phyloP scores from a whole-genome alignment of 2,113 vertebrate genomes.

The Pseudonaja textilis region DNA sequence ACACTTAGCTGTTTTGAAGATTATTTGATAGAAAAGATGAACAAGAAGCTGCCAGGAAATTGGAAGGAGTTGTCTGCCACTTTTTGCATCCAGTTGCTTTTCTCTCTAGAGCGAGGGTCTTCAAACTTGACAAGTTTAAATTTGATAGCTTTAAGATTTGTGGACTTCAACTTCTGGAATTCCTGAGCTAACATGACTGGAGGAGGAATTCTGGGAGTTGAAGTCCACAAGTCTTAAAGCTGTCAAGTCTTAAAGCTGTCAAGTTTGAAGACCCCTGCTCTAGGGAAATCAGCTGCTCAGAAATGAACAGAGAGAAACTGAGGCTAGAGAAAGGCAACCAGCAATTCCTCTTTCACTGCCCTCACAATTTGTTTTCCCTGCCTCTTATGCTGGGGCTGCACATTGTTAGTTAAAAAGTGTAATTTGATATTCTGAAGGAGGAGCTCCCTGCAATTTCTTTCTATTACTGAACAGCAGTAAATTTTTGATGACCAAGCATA shows the following conservation, averaged over 20 bases:
- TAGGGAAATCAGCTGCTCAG: background rate
- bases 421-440: background rate
- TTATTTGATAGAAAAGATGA: too few relatives aligned
- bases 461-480: background rate
- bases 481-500: background rate
- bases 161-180: too few relatives aligned
- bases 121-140: too few relatives aligned
- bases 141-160: too few relatives aligned
- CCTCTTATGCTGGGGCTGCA: background rate
- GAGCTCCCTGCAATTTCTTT: background rate
- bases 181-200: too few relatives aligned
- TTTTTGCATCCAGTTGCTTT: background rate
- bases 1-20: too few relatives aligned
- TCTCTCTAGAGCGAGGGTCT: too few relatives aligned
- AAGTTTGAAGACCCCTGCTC: too few relatives aligned
- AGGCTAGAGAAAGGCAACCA: too few relatives aligned
- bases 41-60: background rate
- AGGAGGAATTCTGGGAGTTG: too few relatives aligned
- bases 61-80: background rate
- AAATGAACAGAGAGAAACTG: background rate
- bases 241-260: too few relatives aligned
- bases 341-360: background rate
- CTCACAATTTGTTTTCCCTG: background rate
- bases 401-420: background rate
- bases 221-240: too few relatives aligned